Base-by-base conservation (phyloP, 2,797 vertebrate genomes). In the Otolemur crassicaudatus region DNA sequence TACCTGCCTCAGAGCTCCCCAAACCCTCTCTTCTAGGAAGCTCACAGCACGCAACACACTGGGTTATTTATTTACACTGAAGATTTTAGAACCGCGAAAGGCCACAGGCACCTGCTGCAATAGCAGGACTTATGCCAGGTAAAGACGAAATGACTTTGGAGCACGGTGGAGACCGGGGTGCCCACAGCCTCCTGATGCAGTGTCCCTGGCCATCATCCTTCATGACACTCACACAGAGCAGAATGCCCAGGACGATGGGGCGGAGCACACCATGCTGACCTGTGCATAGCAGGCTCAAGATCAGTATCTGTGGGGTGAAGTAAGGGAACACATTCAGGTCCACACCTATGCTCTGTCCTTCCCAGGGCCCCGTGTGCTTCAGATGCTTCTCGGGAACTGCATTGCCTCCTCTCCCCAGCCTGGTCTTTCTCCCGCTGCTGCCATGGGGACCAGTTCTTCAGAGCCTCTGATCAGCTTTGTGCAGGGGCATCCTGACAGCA, bases 351-450 rank as follows among this genome's bases (percentile, higher is more conserved):
- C 8, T 7, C 27, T 27, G 0, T 2, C 69, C 29, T n/a, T 67
- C 7, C 63, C 9, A 37, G 29, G 53, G 23, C 17, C 6, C 8
- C 10, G 22, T 11, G 0, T 0, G 20, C 19, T 3, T 34, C 60
- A 10, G 12, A 14, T 7, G 8, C 7, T 2, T n/a, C n/a, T 29
- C 7, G 7, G 40, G 65, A 7, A 3, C 67, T 4, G 0, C 0
- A 20, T 10, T 20, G 37, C 34, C 14, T 4, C 20, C 43, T 37
- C 46, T 14, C 22, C 46, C 14, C 22, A 75, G 10, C 31, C 89
- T n/a, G 7, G 6, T 53, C 4, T 81, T 53, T 43, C 61, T 34
- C 31, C 20, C 4, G 43, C 40, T 27, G 0, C 29, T 37, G 0
- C 0, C 9, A 16, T 2, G 37, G 25, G 5, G 40, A 49, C 1